Evolutionary conservation across 92 coral and sea anemone species (phyloP).

Genomic region (Virgularia gustaviana): DNA sequence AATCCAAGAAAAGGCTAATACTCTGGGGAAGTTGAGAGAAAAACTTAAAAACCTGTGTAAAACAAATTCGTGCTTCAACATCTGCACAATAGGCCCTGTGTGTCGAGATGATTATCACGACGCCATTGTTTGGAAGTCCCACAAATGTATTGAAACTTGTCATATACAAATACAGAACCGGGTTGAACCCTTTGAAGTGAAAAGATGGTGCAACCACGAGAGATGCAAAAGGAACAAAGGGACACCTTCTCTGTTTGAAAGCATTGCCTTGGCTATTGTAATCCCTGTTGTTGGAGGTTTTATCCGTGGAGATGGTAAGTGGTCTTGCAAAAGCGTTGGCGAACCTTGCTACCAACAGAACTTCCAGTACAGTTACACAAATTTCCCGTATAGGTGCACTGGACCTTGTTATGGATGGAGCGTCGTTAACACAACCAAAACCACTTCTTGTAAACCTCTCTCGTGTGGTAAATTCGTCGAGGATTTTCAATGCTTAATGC

Average conservation of each 20-base stretch:
- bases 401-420: constrained; percentile 49
- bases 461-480: constrained; percentile 42
- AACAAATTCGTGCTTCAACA: constrained; percentile 37
- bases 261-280: no score
- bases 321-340: constrained; percentile 32
- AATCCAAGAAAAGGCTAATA: no score
- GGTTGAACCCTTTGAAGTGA: constrained; percentile 31
- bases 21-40: constrained; percentile 32
- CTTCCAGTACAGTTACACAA: constrained; percentile 40
- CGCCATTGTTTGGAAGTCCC: constrained; percentile 47
- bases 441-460: constrained; percentile 53
- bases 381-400: constrained; percentile 43
- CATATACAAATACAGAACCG: constrained; percentile 27
- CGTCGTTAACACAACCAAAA: constrained; percentile 41
- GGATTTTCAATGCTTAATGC: constrained; percentile 47
- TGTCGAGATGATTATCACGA: constrained; percentile 46
- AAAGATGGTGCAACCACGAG: constrained; percentile 25
- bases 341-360: constrained; percentile 29
- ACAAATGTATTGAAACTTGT: constrained; percentile 56
- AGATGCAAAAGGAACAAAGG: constrained; percentile 16
- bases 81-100: constrained; percentile 52
- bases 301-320: not conserved
- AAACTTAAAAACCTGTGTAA: constrained; percentile 48
- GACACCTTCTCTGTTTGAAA: no score
- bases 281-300: no score